Evolutionary conservation across 2,888 invertebrate species (phyloP).

Genomic region (Trilocha varians): DNA sequence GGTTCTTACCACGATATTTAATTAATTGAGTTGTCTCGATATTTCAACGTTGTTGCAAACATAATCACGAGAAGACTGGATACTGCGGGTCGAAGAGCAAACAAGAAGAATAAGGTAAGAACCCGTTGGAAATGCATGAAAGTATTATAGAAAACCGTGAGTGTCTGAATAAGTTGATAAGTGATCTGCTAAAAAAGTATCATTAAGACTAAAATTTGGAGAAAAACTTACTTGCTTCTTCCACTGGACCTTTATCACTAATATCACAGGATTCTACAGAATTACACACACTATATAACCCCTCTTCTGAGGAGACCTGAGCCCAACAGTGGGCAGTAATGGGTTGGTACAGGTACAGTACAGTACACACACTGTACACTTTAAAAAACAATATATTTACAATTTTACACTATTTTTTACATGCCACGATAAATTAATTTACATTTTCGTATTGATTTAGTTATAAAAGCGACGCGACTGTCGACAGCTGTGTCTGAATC

Average conservation of each 20-base stretch:
- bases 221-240: slow-evolving; percentile 52
- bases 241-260: slow-evolving; percentile 44
- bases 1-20: too few relatives aligned
- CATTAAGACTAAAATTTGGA: too few relatives aligned
- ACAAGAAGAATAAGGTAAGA: too few relatives aligned
- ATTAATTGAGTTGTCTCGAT: too few relatives aligned
- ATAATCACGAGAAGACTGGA: too few relatives aligned
- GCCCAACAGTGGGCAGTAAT: too few relatives aligned
- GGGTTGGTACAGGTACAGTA: too few relatives aligned
- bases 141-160: slow-evolving; percentile 7
- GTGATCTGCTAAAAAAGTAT: slow-evolving; percentile 12
- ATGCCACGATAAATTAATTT: slow-evolving; percentile 15
- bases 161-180: too few relatives aligned
- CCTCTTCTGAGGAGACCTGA: too few relatives aligned
- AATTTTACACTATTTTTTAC: slow-evolving; percentile 35
- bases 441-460: slow-evolving; percentile 27
- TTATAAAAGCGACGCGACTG: slow-evolving; percentile 10
- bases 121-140: too few relatives aligned
- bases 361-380: slow-evolving; percentile 34
- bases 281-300: background rate
- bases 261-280: slow-evolving; percentile 66
- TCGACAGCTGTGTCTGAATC: slow-evolving; percentile 17
- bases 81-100: too few relatives aligned
- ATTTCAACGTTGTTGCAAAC: too few relatives aligned
- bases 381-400: slow-evolving; percentile 23